phyloP scores from a whole-genome alignment of 2,113 vertebrate genomes.

The Ibidorhyncha struthersii region DNA sequence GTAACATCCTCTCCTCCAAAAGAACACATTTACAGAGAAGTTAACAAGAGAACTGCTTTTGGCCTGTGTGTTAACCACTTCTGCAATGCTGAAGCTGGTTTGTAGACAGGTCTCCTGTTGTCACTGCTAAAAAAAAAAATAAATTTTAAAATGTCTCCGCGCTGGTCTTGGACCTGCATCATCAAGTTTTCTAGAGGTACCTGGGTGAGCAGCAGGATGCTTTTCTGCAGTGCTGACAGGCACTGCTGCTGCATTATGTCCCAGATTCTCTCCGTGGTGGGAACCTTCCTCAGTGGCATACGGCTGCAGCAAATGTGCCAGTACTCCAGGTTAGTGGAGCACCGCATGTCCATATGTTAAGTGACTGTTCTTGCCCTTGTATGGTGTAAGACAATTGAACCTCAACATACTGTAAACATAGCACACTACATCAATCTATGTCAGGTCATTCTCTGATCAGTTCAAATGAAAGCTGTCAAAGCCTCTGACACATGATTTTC shows the following conservation, averaged over 20 bases:
- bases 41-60: neutral
- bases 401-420: neutral
- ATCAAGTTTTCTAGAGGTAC: neutral
- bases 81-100: rapidly evolving
- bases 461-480: slow-evolving; percentile 3
- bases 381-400: neutral
- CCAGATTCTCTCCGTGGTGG: neutral
- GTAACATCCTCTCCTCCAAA: neutral
- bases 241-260: neutral
- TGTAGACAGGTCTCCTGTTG: neutral
- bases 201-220: neutral
- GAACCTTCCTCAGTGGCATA: neutral
- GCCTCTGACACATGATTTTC: neutral
- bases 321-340: neutral
- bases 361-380: neutral
- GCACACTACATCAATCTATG: neutral
- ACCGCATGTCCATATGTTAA: neutral
- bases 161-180: neutral
- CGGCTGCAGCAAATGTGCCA: neutral
- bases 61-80: neutral
- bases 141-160: neutral
- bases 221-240: neutral
- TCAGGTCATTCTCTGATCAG: neutral
- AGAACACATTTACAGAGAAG: neutral
- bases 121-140: neutral